Base-by-base conservation (phyloP, 2,888 invertebrate genomes). In the Diaphora mendica region DNA sequence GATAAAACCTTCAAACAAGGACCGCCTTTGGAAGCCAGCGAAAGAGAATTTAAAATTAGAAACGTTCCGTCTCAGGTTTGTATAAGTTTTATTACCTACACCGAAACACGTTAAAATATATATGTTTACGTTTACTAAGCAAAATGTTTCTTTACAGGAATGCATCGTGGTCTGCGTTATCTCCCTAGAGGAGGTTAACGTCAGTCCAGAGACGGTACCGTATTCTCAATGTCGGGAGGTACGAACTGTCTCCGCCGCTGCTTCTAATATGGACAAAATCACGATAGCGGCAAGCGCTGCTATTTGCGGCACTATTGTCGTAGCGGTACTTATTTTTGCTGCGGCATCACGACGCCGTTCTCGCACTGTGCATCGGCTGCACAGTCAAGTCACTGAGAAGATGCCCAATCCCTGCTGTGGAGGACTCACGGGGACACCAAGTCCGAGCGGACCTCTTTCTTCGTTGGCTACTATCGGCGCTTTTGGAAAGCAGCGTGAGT, bases 131-230 rank as follows among this genome's bases (percentile, higher is more conserved):
- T 23, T 30, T 62, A 33, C 55, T 64, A 70, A 51, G 15, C 1
- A 35, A 26, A 44, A 42, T 62, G 42, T 67, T 79, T 77, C 33
- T 75, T 86, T 92, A 62, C 95, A 98, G 97, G 99, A 99, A 96
- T 99, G 99, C 91, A 98, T 99, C 82, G 97, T 99, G 79, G 99
- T 99, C 79, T 99, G 99, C 94, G 99, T 99, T 75, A 98, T 99
- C 84, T 98, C 98, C 72, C 94, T 98, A 83, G 98, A 98, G 93
- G 98, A 98, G 91, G 97, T 97, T 76, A 97, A 98, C 92, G 97
- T 98, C n/a, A 98, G 97, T 73, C 98, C 98, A 59, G 98, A 98
- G 86, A 97, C 97, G 81, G 98, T 98, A 78, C 98, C 98, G 69
- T 98, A 97, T 93, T 96, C 96, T 77, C 99, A 98, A 93, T 99